Evolutionary conservation across 2,888 invertebrate species (phyloP).

Genomic region (Sinodicranocentrus sp.): DNA sequence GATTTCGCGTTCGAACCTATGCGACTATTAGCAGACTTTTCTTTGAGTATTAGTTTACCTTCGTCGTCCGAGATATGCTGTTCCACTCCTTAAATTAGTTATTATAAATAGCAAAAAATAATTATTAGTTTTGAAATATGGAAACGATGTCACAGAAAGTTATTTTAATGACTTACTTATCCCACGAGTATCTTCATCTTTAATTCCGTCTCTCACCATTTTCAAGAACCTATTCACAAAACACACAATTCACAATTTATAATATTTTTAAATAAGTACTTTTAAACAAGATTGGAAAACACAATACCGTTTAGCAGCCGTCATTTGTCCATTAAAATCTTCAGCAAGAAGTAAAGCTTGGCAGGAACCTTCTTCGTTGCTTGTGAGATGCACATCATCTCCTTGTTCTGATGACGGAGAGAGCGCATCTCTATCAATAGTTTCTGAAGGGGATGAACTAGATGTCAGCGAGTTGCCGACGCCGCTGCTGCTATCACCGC

Average conservation of each 20-base stretch:
- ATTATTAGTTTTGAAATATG: too few relatives aligned
- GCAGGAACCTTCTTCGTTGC: slow-evolving; percentile 12
- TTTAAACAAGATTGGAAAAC: neutral
- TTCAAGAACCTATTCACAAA: slow-evolving; percentile 18
- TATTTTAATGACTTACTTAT: slow-evolving; percentile 8
- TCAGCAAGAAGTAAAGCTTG: slow-evolving; percentile 28
- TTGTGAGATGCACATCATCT: slow-evolving; percentile 14
- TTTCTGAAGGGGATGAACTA: slow-evolving; percentile 40
- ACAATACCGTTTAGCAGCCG: slow-evolving; percentile 24
- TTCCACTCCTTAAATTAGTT: neutral
- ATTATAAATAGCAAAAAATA: neutral
- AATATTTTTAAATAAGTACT: neutral
- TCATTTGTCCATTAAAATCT: slow-evolving; percentile 46
- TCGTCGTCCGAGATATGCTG: neutral
- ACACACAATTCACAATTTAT: neutral
- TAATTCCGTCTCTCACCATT: slow-evolving; percentile 47
- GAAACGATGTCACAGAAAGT: neutral
- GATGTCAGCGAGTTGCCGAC: slow-evolving; percentile 25
- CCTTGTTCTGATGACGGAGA: slow-evolving; percentile 23
- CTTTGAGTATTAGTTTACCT: slow-evolving; percentile 10
- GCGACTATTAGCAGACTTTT: slow-evolving; percentile 2
- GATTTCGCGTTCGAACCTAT: too few relatives aligned
- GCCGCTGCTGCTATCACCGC: slow-evolving; percentile 32
- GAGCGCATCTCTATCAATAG: slow-evolving; percentile 32
- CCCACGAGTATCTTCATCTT: slow-evolving; percentile 30